Evolutionary conservation across 2,797 vertebrate species (phyloP).

Genomic region (Lepidocolaptes lacrymiger): DNA sequence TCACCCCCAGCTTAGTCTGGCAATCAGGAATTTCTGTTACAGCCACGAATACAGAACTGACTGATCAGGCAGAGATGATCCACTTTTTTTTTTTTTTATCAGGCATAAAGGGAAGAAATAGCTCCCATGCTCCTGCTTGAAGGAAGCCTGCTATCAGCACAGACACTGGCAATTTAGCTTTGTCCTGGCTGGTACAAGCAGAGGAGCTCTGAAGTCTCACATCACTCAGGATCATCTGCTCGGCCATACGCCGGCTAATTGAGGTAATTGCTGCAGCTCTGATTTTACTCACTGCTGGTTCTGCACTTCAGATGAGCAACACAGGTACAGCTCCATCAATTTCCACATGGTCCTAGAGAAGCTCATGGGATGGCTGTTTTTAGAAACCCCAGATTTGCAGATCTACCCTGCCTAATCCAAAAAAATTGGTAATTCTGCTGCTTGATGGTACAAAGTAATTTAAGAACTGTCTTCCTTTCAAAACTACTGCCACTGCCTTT

Average conservation of each 20-base stretch:
- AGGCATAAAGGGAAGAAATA: background rate
- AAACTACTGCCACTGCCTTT: background rate
- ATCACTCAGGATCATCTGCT: slow-evolving; percentile 47
- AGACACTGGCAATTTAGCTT: background rate
- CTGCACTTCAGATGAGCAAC: slow-evolving; percentile 9
- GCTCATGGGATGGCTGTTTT: background rate
- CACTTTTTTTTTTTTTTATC: background rate
- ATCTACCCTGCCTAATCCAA: background rate
- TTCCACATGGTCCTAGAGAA: background rate
- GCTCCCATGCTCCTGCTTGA: background rate
- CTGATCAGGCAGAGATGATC: background rate
- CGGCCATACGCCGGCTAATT: slow-evolving; percentile 38
- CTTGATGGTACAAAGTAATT: background rate
- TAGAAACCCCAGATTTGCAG: background rate
- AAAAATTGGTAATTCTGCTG: background rate
- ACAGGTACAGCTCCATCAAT: background rate
- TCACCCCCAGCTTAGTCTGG: background rate
- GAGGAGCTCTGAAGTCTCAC: background rate
- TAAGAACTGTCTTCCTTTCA: background rate
- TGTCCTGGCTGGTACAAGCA: slow-evolving; percentile 1
- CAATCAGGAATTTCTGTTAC: background rate
- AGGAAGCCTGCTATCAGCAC: background rate
- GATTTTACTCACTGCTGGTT: slow-evolving; percentile 23
- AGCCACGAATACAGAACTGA: background rate
- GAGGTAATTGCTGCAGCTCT: slow-evolving; percentile 41